Evolutionary conservation across 53 echinoderm and acorn worm species (phyloP).

Genomic region (Henricia sp.): DNA sequence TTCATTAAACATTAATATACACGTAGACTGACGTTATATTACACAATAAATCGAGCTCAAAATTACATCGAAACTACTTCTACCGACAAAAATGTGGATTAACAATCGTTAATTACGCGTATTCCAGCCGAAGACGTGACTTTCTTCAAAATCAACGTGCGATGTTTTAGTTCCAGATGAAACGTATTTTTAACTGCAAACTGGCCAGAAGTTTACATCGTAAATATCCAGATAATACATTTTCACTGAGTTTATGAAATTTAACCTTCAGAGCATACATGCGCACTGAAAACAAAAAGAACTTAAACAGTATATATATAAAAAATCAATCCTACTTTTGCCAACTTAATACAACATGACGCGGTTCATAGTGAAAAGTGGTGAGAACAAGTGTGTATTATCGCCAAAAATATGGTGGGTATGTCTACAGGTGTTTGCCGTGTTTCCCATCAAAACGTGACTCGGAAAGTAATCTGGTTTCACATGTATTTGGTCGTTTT

Average conservation of each 20-base stretch:
- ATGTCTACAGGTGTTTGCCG: not conserved
- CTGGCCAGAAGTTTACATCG: no score
- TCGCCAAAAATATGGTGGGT: not conserved
- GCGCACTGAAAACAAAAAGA: not conserved
- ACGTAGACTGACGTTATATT: conserved; percentile 14
- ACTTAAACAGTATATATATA: not conserved
- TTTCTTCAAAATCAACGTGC: no score
- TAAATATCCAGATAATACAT: no score
- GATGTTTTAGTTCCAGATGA: no score
- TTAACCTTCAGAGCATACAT: not conserved
- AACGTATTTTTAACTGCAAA: no score
- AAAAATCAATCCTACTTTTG: conserved; percentile 1
- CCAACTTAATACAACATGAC: not conserved
- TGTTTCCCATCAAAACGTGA: not conserved
- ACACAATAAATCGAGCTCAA: conserved; percentile 2
- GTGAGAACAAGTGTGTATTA: no score
- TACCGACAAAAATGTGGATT: conserved; percentile 23
- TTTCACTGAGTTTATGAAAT: no score
- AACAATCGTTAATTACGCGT: conserved; percentile 37
- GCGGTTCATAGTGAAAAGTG: no score
- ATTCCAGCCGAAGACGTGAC: conserved; percentile 31
- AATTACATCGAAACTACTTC: conserved; percentile 38
- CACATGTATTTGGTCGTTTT: not conserved
- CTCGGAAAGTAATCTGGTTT: not conserved
- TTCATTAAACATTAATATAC: conserved; percentile 3